These are phyloP conservation scores for Danio tinwini DNA, from an alignment of 2,797 vertebrate species.

Conservation along the genomic window DNA sequence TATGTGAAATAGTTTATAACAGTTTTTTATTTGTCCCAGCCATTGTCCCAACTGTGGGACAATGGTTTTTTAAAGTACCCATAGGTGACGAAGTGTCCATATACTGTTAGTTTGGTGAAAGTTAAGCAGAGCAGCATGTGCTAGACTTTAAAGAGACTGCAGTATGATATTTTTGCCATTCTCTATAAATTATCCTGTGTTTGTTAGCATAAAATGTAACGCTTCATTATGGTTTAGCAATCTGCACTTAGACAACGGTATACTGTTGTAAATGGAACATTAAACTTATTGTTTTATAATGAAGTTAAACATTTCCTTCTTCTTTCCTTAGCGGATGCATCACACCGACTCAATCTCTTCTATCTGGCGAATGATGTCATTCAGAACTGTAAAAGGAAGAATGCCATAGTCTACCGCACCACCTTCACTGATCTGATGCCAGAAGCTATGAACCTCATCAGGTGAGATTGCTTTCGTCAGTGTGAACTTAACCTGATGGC, in stretches of 20 bases:
- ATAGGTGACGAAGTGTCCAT: neutral
- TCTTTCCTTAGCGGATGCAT: constrained; percentile 79
- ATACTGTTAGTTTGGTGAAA: neutral
- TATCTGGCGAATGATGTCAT: constrained; percentile 98
- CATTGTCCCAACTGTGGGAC: too few relatives aligned
- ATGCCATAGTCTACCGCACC: constrained; percentile 92
- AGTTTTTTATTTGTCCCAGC: too few relatives aligned
- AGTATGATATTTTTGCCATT: neutral
- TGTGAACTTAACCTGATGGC: too few relatives aligned
- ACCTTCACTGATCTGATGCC: constrained; percentile 92
- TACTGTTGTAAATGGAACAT: neutral
- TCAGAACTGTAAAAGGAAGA: constrained; percentile 97
- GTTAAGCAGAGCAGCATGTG: neutral
- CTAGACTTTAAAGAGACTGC: neutral
- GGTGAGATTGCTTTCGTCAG: constrained; percentile 69
- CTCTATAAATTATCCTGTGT: neutral
- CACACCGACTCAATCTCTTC: constrained; percentile 92
- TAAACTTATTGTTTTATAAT: neutral
- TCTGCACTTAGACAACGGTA: neutral
- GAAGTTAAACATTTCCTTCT: neutral
- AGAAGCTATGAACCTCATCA: constrained; percentile 88
- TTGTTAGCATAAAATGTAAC: neutral
- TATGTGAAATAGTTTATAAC: too few relatives aligned
- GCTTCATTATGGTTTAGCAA: neutral
- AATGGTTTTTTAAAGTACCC: neutral